Conservation (phyloP, 2,113 vertebrate species). For the Elachura formosa region DNA sequence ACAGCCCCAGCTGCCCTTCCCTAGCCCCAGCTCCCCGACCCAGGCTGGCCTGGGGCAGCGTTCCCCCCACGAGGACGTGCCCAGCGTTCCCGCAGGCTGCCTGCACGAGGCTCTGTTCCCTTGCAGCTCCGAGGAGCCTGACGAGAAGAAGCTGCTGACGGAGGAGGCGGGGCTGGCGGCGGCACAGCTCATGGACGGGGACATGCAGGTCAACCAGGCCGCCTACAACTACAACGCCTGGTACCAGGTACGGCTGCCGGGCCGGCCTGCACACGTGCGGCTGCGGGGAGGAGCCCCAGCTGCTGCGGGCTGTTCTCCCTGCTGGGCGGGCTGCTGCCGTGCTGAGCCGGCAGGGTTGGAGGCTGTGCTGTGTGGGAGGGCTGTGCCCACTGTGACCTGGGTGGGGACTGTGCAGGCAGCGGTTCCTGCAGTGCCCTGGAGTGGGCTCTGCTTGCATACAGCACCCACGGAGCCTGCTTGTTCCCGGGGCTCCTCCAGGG, state of each 20-base stretch:
- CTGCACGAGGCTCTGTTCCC: neutral
- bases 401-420: no score
- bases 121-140: conserved; percentile 81
- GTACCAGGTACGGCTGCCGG: conserved; percentile 79
- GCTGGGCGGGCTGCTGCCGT: no score
- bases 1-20: fast-evolving
- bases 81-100: no score
- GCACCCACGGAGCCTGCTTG: neutral
- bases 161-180: conserved; percentile 76
- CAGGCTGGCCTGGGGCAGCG: neutral
- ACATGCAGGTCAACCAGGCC: conserved; percentile 83
- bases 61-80: no score
- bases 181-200: conserved; percentile 76
- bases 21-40: fast-evolving
- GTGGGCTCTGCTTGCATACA: neutral
- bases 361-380: neutral
- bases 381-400: no score
- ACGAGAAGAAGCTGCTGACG: conserved; percentile 84
- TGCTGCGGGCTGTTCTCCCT: no score
- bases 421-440: fast-evolving
- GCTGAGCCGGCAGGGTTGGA: neutral
- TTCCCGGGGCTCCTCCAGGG: neutral
- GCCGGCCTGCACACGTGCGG: no score
- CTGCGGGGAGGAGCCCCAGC: no score
- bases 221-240: conserved; percentile 95